These are phyloP conservation scores for Nephrotoma guestfalica DNA, from an alignment of 2,888 invertebrate species.

Conservation along the genomic window DNA sequence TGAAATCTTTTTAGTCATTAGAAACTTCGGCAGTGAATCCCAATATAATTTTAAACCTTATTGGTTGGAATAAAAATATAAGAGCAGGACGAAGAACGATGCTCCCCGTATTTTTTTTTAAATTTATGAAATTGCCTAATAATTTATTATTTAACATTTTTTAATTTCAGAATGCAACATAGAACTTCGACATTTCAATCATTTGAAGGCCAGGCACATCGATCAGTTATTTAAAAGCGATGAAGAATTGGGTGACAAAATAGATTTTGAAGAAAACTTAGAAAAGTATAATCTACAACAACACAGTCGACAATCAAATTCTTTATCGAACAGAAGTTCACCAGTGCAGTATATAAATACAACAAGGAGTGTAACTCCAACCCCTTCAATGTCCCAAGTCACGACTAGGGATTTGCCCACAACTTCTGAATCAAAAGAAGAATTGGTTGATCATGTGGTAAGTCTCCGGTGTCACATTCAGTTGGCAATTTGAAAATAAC, in stretches of 20 bases:
- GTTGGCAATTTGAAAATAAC: no score
- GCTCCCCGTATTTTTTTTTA: no score
- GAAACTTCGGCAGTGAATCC: no score
- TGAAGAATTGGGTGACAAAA: background rate
- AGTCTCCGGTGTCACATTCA: background rate
- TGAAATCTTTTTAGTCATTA: no score
- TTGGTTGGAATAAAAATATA: no score
- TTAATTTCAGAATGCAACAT: background rate
- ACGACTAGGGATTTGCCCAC: background rate
- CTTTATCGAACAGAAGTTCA: background rate
- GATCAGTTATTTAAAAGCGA: background rate
- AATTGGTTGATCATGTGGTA: background rate
- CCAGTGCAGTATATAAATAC: background rate
- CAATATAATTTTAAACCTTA: no score
- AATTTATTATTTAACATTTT: background rate
- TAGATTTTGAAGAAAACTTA: background rate
- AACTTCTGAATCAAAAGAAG: background rate
- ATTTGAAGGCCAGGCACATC: background rate
- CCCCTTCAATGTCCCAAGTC: background rate
- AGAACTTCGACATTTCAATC: background rate
- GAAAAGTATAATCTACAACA: background rate
- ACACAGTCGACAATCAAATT: background rate
- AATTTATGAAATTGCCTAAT: background rate
- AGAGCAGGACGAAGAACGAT: no score
- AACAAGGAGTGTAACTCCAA: background rate